Base-by-base conservation (phyloP, 2,113 vertebrate genomes). In the Canis aureus region DNA sequence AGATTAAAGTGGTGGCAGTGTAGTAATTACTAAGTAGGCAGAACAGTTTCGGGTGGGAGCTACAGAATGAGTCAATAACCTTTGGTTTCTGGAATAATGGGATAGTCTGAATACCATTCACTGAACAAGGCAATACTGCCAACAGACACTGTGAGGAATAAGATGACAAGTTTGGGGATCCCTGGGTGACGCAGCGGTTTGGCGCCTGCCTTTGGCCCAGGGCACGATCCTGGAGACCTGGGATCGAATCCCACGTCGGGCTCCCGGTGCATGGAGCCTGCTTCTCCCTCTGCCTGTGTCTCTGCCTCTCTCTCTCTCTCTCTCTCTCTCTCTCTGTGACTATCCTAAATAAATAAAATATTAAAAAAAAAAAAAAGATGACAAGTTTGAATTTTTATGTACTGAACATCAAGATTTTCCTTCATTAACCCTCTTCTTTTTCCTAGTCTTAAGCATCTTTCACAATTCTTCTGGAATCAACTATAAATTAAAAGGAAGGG, bases 401-500 rank as follows among this genome's bases (percentile, higher is more conserved):
- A 3, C 4, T 67, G 20, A 32, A 8, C 38, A 66, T 94, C 69
- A 91, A 55, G 23, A 22, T 32, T 71, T 95, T 82, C 69, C 57
- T 87, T 71, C 55, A 38, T 3, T 43, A 32, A 27, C 29, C 6
- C 10, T 88, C 64, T 66, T 82, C 20, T 91, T 35, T 64, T 79
- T 17, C 38, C 32, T 62, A 85, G n/a, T 51, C 66, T 53, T 55
- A 89, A 80, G 38, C 25, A 69, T 16, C 53, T 85, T 93, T 82
- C 51, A 38, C 69, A 53, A 16, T 15, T 60, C 64, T 90, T 43
- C 23, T 89, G 66, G 66, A 91, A 78, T 67, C 66, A 80, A 80
- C 29, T 38, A 57, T 53, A 93, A 83, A 78, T 89, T 51, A 79
- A 55, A 55, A 53, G 76, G 87, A 66, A 88, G 76, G 90, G 62